Evolutionary conservation across 2,888 invertebrate species (phyloP).

Genomic region (Exephanes ischioxanthus): DNA sequence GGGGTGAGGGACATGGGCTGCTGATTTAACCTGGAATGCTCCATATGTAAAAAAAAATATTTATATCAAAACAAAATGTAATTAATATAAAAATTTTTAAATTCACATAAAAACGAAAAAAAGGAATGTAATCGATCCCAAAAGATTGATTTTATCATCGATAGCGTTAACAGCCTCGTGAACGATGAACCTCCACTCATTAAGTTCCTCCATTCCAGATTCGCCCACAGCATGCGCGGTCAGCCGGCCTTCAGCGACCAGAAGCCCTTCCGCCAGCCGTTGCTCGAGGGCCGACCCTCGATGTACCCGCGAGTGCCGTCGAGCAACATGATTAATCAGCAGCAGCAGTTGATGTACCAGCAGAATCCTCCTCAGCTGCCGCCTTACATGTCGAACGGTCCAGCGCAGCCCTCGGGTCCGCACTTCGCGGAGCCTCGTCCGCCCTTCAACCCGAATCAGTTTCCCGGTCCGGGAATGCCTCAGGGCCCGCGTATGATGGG

Average conservation of each 20-base stretch:
- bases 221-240: slow-evolving; percentile 59
- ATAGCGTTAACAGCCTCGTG: background rate
- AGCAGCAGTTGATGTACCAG: slow-evolving; percentile 72
- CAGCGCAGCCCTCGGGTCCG: slow-evolving; percentile 70
- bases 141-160: too few species aligned
- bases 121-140: too few species aligned
- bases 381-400: slow-evolving; percentile 69
- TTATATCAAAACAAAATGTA: background rate
- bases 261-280: slow-evolving; percentile 75
- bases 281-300: slow-evolving; percentile 78
- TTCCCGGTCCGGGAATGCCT: slow-evolving; percentile 73
- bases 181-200: background rate
- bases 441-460: slow-evolving; percentile 76
- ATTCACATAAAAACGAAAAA: background rate
- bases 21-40: too few species aligned
- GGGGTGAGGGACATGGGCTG: too few species aligned
- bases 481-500: slow-evolving; percentile 74
- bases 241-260: slow-evolving; percentile 65
- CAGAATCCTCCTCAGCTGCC: slow-evolving; percentile 72
- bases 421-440: slow-evolving; percentile 78
- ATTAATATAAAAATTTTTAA: background rate
- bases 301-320: slow-evolving; percentile 75
- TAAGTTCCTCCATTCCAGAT: slow-evolving; percentile 42
- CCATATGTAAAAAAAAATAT: too few species aligned
- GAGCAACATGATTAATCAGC: slow-evolving; percentile 75